Evolutionary conservation across 2,113 vertebrate genomes (phyloP).

Genomic region (Tetrax tetrax): DNA sequence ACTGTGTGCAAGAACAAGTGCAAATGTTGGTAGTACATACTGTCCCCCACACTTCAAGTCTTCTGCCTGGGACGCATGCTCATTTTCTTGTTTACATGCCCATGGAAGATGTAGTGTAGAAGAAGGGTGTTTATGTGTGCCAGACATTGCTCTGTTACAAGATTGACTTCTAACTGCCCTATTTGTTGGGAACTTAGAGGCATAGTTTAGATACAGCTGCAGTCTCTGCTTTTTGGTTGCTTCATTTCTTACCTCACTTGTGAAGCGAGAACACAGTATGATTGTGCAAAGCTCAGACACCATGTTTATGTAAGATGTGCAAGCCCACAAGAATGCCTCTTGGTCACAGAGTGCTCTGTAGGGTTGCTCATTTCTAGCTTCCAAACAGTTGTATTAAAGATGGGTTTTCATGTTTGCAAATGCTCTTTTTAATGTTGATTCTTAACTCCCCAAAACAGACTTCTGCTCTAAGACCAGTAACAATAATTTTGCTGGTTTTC

Average conservation of each 20-base stretch:
- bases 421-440: background rate
- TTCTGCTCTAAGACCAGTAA: background rate
- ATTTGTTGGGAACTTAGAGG: background rate
- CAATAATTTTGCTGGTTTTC: background rate
- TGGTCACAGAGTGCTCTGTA: background rate
- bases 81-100: background rate
- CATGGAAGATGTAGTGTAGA: background rate
- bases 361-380: background rate
- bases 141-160: background rate
- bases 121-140: background rate
- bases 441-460: background rate
- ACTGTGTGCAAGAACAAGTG: background rate
- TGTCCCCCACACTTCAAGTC: background rate
- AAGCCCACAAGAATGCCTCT: background rate
- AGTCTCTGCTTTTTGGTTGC: background rate
- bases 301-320: background rate
- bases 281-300: background rate
- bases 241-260: background rate
- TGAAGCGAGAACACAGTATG: background rate
- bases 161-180: background rate
- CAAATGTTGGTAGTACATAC: background rate
- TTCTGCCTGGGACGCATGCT: background rate
- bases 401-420: background rate
- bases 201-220: background rate
- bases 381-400: background rate